Conservation (phyloP, 1,140 invertebrate species). For the Sminthurinus signatus region DNA sequence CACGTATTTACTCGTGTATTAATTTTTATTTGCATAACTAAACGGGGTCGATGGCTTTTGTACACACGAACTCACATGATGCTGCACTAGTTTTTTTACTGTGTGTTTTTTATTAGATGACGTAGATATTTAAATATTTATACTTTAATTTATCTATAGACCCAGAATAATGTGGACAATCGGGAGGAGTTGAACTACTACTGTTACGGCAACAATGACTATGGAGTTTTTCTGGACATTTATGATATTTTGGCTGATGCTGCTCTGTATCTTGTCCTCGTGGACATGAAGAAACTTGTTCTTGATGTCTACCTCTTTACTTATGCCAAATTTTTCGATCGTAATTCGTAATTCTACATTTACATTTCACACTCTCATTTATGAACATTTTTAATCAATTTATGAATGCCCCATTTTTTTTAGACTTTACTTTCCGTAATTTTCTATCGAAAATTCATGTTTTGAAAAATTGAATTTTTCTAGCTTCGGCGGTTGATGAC, state of each 20-base stretch:
- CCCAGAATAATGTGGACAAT: constrained; percentile 12
- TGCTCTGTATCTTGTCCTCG: constrained; percentile 1
- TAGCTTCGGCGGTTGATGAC: background rate
- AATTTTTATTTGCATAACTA: too few species aligned
- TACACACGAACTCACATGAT: too few species aligned
- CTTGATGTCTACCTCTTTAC: constrained; percentile 11
- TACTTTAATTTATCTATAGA: too few species aligned
- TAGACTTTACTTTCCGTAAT: too few species aligned
- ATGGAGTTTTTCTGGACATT: constrained; percentile 19
- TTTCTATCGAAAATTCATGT: background rate
- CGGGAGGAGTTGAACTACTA: constrained; percentile 12
- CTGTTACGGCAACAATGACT: constrained; percentile 26
- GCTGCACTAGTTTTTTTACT: too few species aligned
- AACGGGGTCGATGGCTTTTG: too few species aligned
- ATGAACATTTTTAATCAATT: too few species aligned
- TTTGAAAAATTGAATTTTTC: background rate
- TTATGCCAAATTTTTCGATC: constrained; percentile 1
- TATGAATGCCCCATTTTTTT: too few species aligned
- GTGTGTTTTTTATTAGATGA: too few species aligned
- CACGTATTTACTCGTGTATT: too few species aligned
- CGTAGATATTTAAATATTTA: too few species aligned
- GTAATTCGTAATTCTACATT: background rate
- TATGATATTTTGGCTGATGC: constrained; percentile 20
- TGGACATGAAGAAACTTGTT: constrained; percentile 22
- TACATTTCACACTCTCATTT: too few species aligned